Evolutionary conservation across 1,140 invertebrate species (phyloP).

Genomic region (Charaxes varanes): DNA sequence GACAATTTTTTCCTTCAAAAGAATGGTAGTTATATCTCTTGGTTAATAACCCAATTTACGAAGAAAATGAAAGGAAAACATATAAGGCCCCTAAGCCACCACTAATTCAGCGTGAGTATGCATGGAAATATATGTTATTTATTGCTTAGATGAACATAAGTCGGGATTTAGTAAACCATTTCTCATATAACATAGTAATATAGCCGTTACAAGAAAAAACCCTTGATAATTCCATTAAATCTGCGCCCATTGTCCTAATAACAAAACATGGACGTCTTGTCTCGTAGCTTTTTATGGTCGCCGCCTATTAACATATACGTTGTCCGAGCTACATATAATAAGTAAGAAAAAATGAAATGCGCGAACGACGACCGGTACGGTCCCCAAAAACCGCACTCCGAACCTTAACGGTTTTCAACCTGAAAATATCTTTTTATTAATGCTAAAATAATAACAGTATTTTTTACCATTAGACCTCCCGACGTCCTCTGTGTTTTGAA

Average conservation of each 20-base stretch:
- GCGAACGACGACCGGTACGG: slow-evolving; percentile 26
- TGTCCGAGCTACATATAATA: slow-evolving; percentile 25
- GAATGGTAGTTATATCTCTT: too few relatives aligned
- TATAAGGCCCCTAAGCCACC: background rate
- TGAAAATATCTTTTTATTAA: too few relatives aligned
- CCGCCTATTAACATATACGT: slow-evolving; percentile 35
- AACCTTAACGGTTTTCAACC: too few relatives aligned
- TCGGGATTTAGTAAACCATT: slow-evolving; percentile 12
- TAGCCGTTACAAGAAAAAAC: slow-evolving; percentile 6
- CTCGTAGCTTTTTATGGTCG: slow-evolving; percentile 35
- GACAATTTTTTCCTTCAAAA: too few relatives aligned
- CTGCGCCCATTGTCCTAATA: slow-evolving; percentile 24
- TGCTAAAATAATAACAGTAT: too few relatives aligned
- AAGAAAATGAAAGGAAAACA: background rate
- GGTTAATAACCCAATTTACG: background rate
- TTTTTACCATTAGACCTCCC: too few relatives aligned
- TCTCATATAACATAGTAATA: slow-evolving; percentile 8
- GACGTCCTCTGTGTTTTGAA: too few relatives aligned
- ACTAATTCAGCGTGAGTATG: slow-evolving; percentile 3
- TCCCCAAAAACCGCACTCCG: slow-evolving; percentile 20
- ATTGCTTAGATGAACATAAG: slow-evolving; percentile 10
- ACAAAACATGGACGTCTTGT: slow-evolving; percentile 29
- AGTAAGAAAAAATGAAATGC: slow-evolving; percentile 41
- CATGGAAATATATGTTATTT: slow-evolving; percentile 16
- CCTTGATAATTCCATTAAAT: slow-evolving; percentile 24